Conservation (phyloP, 2,888 invertebrate species). For the Pollenia labialis region DNA sequence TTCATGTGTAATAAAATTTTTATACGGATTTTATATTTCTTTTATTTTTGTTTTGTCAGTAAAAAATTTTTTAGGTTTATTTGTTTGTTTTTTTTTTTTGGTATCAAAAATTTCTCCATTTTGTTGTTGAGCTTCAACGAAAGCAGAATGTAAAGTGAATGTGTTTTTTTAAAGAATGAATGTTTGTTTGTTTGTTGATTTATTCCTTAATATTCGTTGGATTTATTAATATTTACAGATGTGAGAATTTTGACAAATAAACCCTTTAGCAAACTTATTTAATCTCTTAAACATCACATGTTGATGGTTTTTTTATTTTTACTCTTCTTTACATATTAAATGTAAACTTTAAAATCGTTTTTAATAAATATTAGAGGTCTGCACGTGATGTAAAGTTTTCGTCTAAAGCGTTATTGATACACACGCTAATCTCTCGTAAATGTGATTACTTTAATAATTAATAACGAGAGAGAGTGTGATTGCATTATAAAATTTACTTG, state of each 20-base stretch:
- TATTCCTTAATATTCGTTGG: constrained; percentile 7
- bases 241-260: constrained; percentile 49
- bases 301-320: constrained; percentile 2
- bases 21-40: constrained; percentile 7
- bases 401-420: too few species aligned
- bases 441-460: too few species aligned
- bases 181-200: constrained; percentile 29
- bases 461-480: too few species aligned
- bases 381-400: too few species aligned
- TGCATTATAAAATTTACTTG: too few species aligned
- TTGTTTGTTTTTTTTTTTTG: constrained; percentile 13
- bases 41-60: constrained; percentile 11
- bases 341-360: background rate
- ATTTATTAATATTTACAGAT: constrained; percentile 23
- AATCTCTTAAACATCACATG: constrained; percentile 1
- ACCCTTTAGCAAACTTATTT: constrained; percentile 37
- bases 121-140: constrained; percentile 54
- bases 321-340: background rate
- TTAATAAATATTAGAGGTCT: too few species aligned
- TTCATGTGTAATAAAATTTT: constrained; percentile 45
- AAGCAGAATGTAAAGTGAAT: background rate
- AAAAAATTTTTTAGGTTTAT: constrained; percentile 14
- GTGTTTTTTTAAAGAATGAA: constrained; percentile 3
- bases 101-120: constrained; percentile 66
- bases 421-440: too few species aligned